Base-by-base conservation (phyloP, 92 coral and sea anemone species). In the Porites rus region DNA sequence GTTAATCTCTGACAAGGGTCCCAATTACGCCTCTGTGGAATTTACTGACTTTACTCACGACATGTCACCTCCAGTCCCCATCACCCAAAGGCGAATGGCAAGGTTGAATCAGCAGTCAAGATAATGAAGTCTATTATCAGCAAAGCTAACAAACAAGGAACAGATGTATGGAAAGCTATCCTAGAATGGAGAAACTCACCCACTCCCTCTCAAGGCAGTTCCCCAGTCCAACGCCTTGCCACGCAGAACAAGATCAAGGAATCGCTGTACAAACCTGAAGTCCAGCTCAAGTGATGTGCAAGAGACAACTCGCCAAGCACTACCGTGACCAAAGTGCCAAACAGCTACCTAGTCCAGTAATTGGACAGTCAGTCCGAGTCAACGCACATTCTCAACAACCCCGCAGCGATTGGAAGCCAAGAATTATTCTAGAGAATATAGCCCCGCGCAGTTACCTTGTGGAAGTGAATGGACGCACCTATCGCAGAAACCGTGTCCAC, bases 381-480 rank as follows among this genome's bases (percentile, higher is more conserved):
- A 79, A 56, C 24, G 25, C 63, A 24, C 60, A 59, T 46, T 77
- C 77, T 6, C 53, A 64, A 25, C 80, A 43, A 77, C 59, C 6
- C 6, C 46, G 46, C 46, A 38, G 6, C 46, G 6, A 38, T 38
- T 38, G 46, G 46, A 38, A 38, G 72, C 62, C 85, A 60, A 89
- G 86, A 63, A 71, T 84, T 69, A 75, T 84, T 38, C 11, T 84
- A 11, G 78, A 63, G 88, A 84, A 84, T 51, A 89, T 84, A 6
- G 92, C 92, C 67, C 86, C 89, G 7, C 65, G 79, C 7, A 78
- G 89, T 51, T 90, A 84, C 73, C 25, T 90, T 6, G 89, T 90
- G 13, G 89, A 79, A 20, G 81, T 90, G 21, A 67, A 74, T 58
- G 93, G 86, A 50, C 50, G 82, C 19, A 74, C 51, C 38, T 90